Evolutionary conservation across 2,113 vertebrate species (phyloP), one percentile per base, ranked within the genome.

Genomic region (Odocoileus hemionus): DNA sequence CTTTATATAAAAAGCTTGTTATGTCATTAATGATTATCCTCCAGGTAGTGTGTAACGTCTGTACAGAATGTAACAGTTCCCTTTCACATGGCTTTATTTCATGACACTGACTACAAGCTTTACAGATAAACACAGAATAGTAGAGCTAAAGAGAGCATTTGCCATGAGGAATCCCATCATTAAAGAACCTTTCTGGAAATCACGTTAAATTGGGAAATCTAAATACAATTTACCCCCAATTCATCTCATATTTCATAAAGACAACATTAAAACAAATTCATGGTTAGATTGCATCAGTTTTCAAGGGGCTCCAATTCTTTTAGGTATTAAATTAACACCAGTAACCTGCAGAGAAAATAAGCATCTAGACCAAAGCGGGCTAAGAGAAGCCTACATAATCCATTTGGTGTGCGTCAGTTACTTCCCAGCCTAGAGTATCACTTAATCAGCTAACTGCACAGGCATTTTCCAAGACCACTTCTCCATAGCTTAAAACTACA

Each of bases 251-350:
- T 74, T 95, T 93, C 82, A 93, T 61, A 83, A 86, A 94, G 64
- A 76, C 12, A 90, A 43, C 11, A 74, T 36, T 55, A 78, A 89
- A 84, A 82, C 58, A 89, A 95, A 93, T 36, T 47, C 45, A 64
- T 52, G 52, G 30, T 80, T 58, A 93, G 33, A 90, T 0, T 76
- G 16, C 28, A 60, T 50, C 50, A 28, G 26, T 91, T 95, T 86
- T 78, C 54, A 79, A 78, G 43, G 52, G 52, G 67, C 54, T 80
- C 86, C 57, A 47, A 26, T 85, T 87, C 64, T 85, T 88, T 57
- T 14, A 76, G 87, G 47, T 92, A 89, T 45, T 89, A 83, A 91
- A 92, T 89, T 90, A 92, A 74, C 50, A 74, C 43, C 94, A 76
- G 58, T 74, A 90, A 79, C 70, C 57, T 90, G 25, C 1, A 64